Percentiles rank a stretch among this genome's conserved stretches.
Evolutionary conservation across 1,140 invertebrate genomes (phyloP).

Genomic region (Propsilocerus akamusi): DNA sequence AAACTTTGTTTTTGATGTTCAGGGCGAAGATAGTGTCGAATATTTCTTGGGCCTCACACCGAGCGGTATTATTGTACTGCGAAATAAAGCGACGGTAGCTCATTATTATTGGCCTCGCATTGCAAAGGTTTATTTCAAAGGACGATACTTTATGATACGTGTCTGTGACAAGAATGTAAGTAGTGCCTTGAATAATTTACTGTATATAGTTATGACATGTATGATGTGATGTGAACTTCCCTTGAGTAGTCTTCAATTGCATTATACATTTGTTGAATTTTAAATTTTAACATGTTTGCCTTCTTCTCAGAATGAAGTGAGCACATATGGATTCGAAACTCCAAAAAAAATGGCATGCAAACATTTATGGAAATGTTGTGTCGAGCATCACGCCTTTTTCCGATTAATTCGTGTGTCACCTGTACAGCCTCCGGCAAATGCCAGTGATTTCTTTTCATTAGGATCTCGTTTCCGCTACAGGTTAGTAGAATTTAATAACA

Average conservation of each 20-base stretch:
- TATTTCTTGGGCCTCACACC: constrained; percentile 95
- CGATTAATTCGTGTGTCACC: constrained; percentile 62
- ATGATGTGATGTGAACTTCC: not conserved
- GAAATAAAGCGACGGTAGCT: constrained; percentile 92
- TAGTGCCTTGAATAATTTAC: constrained; percentile 11
- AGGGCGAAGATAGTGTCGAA: constrained; percentile 94
- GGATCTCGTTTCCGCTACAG: constrained; percentile 51
- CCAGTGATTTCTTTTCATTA: constrained; percentile 49
- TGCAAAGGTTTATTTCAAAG: constrained; percentile 90
- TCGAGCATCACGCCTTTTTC: constrained; percentile 98
- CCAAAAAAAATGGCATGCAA: constrained; percentile 89
- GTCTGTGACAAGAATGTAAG: constrained; percentile 91
- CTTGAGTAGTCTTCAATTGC: too few species aligned
- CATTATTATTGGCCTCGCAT: constrained; percentile 99
- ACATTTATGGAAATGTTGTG: constrained; percentile 95
- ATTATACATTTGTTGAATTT: too few species aligned
- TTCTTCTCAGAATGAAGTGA: constrained; percentile 82
- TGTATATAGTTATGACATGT: not conserved
- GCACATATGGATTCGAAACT: constrained; percentile 89
- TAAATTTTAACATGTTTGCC: too few species aligned
- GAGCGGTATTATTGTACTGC: constrained; percentile 87
- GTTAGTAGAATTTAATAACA: constrained; percentile 23
- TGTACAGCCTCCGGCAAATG: constrained; percentile 28
- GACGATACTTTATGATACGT: constrained; percentile 87
- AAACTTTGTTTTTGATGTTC: constrained; percentile 17